A percentile compares a stretch with the other conserved stretches of the same genome.
These are phyloP conservation scores for Accipiter virgatus DNA, from an alignment of 2,113 vertebrate species.

Conservation along the genomic window DNA sequence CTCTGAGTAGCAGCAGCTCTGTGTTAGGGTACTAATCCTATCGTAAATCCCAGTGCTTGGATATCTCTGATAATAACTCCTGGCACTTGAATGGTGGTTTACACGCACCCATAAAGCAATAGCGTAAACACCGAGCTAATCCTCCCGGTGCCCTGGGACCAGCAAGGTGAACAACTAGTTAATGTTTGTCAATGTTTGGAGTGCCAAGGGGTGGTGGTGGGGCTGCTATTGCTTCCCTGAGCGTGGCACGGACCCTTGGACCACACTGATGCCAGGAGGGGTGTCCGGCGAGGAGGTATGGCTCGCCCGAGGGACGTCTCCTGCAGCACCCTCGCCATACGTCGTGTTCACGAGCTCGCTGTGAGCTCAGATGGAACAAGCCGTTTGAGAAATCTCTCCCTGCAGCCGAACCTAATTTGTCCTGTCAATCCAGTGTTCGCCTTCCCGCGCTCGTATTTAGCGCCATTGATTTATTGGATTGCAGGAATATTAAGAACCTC, in stretches of 20 bases:
- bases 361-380: constrained; percentile 18
- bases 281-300: background rate
- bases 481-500: constrained; percentile 52
- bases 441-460: constrained; percentile 30
- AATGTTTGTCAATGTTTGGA: background rate
- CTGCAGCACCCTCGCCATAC: background rate
- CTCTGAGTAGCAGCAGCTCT: background rate
- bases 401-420: constrained; percentile 4
- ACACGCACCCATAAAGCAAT: background rate
- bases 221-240: background rate
- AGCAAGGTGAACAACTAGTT: background rate
- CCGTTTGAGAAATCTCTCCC: background rate
- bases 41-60: background rate
- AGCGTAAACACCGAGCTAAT: background rate
- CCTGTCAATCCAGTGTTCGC: background rate
- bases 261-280: rapidly evolving
- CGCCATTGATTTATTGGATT: constrained; percentile 30
- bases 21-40: background rate
- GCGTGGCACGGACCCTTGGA: background rate
- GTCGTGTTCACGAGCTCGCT: background rate
- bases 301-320: background rate
- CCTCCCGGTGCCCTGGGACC: background rate
- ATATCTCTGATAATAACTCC: background rate
- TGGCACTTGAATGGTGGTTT: background rate
- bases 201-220: background rate